Conservation (phyloP, 2,797 vertebrate species). For the Clangula hyemalis region DNA sequence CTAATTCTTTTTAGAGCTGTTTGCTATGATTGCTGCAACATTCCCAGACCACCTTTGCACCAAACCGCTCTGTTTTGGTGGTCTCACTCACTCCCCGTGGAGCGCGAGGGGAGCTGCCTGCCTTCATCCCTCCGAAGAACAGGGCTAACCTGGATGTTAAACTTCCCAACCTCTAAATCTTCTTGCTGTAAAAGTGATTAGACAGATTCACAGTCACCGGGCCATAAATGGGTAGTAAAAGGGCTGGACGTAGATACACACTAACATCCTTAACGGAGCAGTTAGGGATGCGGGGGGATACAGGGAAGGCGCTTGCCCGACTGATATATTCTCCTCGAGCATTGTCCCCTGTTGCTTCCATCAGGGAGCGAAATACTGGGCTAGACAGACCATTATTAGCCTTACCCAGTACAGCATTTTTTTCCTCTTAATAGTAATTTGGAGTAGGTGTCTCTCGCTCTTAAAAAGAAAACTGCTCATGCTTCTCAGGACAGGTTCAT, state of each 20-base stretch:
- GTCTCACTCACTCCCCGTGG: accelerated
- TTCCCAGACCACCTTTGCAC: neutral
- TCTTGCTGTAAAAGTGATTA: neutral
- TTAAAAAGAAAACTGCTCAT: neutral
- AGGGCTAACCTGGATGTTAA: neutral
- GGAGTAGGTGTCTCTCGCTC: neutral
- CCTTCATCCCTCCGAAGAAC: neutral
- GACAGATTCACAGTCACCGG: neutral
- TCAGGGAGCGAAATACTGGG: neutral
- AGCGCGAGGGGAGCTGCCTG: neutral
- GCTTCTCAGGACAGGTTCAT: neutral
- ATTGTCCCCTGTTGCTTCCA: neutral
- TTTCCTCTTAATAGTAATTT: neutral
- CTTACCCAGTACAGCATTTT: neutral
- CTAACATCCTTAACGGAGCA: neutral
- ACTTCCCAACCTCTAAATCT: neutral
- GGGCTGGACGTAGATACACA: neutral
- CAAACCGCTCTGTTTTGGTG: accelerated
- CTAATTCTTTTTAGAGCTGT: neutral
- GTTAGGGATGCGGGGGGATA: neutral
- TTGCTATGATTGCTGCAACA: neutral
- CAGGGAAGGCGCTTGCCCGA: neutral
- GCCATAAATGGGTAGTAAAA: neutral
- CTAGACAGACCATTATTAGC: neutral
- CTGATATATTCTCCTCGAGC: neutral